Base-by-base conservation (phyloP, 2,888 invertebrate genomes). In the Ptilodon capucinus region DNA sequence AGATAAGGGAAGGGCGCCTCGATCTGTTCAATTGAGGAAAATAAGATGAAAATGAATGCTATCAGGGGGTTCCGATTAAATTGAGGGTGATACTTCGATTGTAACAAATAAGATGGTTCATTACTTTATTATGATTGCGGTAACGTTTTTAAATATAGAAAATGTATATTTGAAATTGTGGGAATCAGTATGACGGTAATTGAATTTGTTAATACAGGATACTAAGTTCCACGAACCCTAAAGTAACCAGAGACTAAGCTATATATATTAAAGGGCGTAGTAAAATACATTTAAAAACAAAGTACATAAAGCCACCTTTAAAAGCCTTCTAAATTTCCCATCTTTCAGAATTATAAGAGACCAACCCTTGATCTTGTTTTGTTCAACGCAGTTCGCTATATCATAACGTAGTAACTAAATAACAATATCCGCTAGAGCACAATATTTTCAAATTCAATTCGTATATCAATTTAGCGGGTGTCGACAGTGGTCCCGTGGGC, bases 381-480 rank as follows among this genome's bases (percentile, higher is more conserved):
- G 17, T 36, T 36, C 36, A 32, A 13, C 4, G 17, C 7, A 3
- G 5, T 2, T 8, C 14, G 14, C 8, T 4, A n/a, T 9, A 8
- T 36, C 18, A 36, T 36, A 36, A 36, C 16, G 9, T 1, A 16
- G 18, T 1, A 36, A 7, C 4, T 4, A 3, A 36, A 36, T 36
- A 18, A 36, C n/a, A 36, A 18, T 18, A 36, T 11, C 18, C 18
- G 0, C 11, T 19, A 32, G 32, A 14, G 6, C 9, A 16, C 34
- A 34, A 43, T 44, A 55, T 51, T 52, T 46, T 52, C 39, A 44
- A 55, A 57, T 52, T 54, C 56, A 57, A 53, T 58, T 50, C 44
- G 54, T 53, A 42, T 49, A 56, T 56, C 50, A 54, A 58, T 55
- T 51, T 56, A 58, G 47, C 28, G 45, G 46, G 50, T 50, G 53